Evolutionary conservation across 2,888 invertebrate genomes (phyloP).

Genomic region (Bombylius major): DNA sequence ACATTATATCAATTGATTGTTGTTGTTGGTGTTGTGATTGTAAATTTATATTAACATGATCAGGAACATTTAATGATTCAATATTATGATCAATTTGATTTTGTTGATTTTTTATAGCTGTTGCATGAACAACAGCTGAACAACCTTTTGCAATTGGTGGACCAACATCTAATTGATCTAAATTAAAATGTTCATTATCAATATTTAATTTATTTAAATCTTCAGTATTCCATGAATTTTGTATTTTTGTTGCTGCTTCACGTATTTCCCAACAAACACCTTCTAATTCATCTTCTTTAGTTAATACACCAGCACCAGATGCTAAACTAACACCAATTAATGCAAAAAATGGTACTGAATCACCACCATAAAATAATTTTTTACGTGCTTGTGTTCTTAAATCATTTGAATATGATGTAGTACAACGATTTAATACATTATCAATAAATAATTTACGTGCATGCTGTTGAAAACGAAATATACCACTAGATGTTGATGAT

Average conservation of each 20-base stretch:
- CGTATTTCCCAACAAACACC: constrained; percentile 67
- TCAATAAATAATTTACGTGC: constrained; percentile 55
- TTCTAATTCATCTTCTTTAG: constrained; percentile 64
- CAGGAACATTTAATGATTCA: not conserved
- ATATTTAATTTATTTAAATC: constrained; percentile 16
- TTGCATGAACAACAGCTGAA: constrained; percentile 68
- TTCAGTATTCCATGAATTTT: constrained; percentile 28
- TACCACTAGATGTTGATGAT: constrained; percentile 18
- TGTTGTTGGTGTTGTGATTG: not conserved
- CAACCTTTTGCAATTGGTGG: constrained; percentile 66
- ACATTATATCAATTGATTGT: constrained; percentile 23
- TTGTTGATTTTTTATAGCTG: constrained; percentile 37
- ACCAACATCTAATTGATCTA: constrained; percentile 53
- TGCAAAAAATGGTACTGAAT: constrained; percentile 61
- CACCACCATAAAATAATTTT: constrained; percentile 53
- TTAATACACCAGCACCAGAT: constrained; percentile 57
- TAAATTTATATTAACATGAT: not conserved
- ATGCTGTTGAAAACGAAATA: constrained; percentile 45
- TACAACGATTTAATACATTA: constrained; percentile 55
- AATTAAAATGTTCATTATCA: constrained; percentile 36
- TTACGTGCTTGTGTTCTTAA: constrained; percentile 49
- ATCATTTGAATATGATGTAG: constrained; percentile 50
- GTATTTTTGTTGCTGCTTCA: constrained; percentile 36
- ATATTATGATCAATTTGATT: constrained; percentile 8
- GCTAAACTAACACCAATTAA: constrained; percentile 60